phyloP scores from a whole-genome alignment of 2,888 invertebrate species.

The Caenorhabditis panamensis region DNA sequence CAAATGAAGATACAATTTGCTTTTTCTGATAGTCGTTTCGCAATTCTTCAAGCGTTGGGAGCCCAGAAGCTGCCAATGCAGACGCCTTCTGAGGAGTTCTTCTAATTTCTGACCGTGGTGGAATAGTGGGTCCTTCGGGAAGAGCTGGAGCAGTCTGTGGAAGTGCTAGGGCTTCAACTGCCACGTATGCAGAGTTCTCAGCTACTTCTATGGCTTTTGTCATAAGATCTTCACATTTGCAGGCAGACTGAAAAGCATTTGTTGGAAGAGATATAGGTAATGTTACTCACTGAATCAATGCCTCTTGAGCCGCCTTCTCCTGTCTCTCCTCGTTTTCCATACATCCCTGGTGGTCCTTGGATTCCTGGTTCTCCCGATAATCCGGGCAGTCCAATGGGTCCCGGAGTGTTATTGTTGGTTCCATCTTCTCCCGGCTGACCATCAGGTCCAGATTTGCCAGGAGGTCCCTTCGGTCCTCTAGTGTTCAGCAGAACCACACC shows the following conservation, averaged over 20 bases:
- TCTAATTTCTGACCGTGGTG: slow-evolving; percentile 26
- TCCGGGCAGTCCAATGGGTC: slow-evolving; percentile 40
- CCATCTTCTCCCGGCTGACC: slow-evolving; percentile 60
- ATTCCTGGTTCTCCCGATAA: slow-evolving; percentile 26
- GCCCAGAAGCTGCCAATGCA: slow-evolving; percentile 4
- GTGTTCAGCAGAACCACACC: slow-evolving; percentile 44
- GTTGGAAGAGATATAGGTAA: neutral
- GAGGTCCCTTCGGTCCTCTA: slow-evolving; percentile 48
- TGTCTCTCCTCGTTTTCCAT: slow-evolving; percentile 44
- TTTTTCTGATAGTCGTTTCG: slow-evolving; percentile 25
- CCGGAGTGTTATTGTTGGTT: slow-evolving; percentile 46
- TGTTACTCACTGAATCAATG: slow-evolving; percentile 10
- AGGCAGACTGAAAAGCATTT: slow-evolving; percentile 13
- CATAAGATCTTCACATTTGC: slow-evolving; percentile 50
- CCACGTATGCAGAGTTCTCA: slow-evolving; percentile 48
- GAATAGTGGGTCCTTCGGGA: slow-evolving; percentile 3
- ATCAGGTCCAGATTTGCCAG: slow-evolving; percentile 50
- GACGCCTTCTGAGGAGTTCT: slow-evolving; percentile 40
- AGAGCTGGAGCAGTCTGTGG: neutral
- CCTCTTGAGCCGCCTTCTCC: slow-evolving; percentile 36
- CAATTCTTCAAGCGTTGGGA: slow-evolving; percentile 44
- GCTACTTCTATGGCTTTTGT: slow-evolving; percentile 46
- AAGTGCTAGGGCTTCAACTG: slow-evolving; percentile 33
- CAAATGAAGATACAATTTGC: slow-evolving; percentile 21
- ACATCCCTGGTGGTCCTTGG: slow-evolving; percentile 18